Evolutionary conservation across 2,113 vertebrate species (phyloP), one percentile per base, ranked within the genome.

Genomic region (Brachyhypopomus occidentalis): DNA sequence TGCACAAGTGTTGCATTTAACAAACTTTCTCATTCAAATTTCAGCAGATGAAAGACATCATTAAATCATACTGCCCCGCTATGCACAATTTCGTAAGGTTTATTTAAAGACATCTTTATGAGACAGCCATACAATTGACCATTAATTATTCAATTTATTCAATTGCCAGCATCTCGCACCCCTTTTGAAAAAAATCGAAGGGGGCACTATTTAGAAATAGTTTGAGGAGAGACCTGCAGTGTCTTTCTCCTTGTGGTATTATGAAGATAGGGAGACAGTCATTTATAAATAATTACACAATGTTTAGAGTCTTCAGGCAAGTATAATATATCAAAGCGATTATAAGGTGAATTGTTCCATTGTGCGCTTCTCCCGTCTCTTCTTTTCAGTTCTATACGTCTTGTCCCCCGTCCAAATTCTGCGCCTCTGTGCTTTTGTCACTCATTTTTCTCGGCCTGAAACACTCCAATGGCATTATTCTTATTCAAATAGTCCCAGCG

Each of bases 261-360:
- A 96, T 95, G 90, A 88, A 91, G 92, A 91, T 79, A 91, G 94
- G 94, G 94, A 95, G 96, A 92, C 94, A 94, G 95, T 97, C 97
- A 98, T 99, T 98, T 97, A 98, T 98, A 98, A 98, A 98, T 98
- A 98, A 97, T 98, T 98, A 98, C 96, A 97, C 95, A 98, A 97
- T 97, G 97, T 98, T 98, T 98, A 95, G 96, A 96, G 96, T 97
- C 97, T 97, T 94, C 95, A 96, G 96, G 95, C 95, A 96, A 97
- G 96, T 98, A 97, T 97, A 97, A 98, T 98, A 97, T 98, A 99
- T 99, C 97, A 98, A 98, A 98, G 97, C 96, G 95, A 98, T 97
- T 98, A 98, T 94, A 96, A 97, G 96, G 94, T 89, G 94, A 94
- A 98, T 99, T 97, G 97, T 98, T 95, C 96, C 94, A 95, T 97